Conservation (phyloP, 1,140 invertebrate species). For the Drosophila pseudoananassae region DNA sequence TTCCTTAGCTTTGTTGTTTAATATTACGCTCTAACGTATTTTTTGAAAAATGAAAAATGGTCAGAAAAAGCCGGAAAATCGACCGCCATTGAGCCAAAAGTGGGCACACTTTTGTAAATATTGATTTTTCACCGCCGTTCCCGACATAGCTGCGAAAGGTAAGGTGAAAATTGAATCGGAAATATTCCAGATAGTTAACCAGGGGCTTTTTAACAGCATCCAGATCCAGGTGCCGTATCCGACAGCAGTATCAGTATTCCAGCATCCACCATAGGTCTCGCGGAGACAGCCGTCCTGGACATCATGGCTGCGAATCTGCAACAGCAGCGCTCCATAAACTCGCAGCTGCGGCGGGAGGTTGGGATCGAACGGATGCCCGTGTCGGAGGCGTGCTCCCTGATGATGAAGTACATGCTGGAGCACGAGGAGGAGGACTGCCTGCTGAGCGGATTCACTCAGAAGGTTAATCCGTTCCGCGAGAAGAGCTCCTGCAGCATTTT, state of each 20-base stretch:
- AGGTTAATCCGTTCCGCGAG: conserved; percentile 98
- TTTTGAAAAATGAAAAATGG: not conserved
- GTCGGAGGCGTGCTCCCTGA: conserved; percentile 95
- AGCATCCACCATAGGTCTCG: conserved; percentile 89
- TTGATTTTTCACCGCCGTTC: conserved; percentile 54
- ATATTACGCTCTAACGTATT: not conserved
- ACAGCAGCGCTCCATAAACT: conserved; percentile 95
- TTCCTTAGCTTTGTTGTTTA: no score
- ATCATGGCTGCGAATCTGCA: conserved; percentile 95
- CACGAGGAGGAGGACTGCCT: conserved; percentile 97
- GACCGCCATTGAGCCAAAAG: conserved; percentile 6
- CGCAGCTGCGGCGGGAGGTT: conserved; percentile 96
- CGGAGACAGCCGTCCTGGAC: conserved; percentile 93
- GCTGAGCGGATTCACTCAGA: conserved; percentile 96
- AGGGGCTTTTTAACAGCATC: not conserved
- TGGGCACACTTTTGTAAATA: conserved; percentile 42
- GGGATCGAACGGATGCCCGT: conserved; percentile 93
- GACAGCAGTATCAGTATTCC: conserved; percentile 29
- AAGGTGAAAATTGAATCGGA: not conserved
- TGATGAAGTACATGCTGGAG: conserved; percentile 96
- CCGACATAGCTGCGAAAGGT: conserved; percentile 12
- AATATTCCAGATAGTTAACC: not conserved
- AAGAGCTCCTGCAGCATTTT: conserved; percentile 95
- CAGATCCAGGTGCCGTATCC: conserved; percentile 48
- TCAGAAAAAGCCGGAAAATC: conserved; percentile 19